Evolutionary conservation across 2,888 invertebrate genomes (phyloP), one percentile per base, ranked within the genome.

Genomic region (Sepioteuthis lessoniana): DNA sequence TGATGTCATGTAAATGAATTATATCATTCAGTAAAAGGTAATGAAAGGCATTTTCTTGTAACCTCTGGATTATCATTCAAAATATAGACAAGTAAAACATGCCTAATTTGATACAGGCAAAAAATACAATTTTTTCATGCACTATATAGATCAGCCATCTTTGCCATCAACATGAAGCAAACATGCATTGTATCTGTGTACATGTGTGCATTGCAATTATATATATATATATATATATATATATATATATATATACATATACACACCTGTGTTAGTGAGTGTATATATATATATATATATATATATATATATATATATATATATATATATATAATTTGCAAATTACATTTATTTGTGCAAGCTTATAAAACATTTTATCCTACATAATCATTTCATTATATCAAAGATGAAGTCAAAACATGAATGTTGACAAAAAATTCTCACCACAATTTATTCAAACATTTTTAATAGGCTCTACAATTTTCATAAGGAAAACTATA

Each of bases 371-470:
- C n/a, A 76, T 76, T 76, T 76, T n/a, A 76, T 35, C 76, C 76
- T 76, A 76, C 76, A 35, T 55, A n/a, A 76, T 76, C 76, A 76
- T 76, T 76, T 76, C 76, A 76, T n/a, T 76, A 76, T 76, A 76
- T 76, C 16, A 76, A 76, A 76, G 76, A 76, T 76, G 76, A 76
- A 76, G 8, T 76, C n/a, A 76, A 76, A 76, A 76, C 46, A 92
- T 92, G 92, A 92, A 92, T 92, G 92, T 47, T 42, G 92, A 92
- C 92, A 92, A 92, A 92, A 92, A 92, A 92, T 92, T 92, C 92
- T 92, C 92, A 92, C 92, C 92, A 92, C 42, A 92, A 47, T 47
- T 92, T 92, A 92, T 92, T 47, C 47, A 47, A 92, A 42, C 92
- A 92, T 47, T 92, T 16, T 92, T 92, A 31, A 4, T 91, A 91